Base-by-base conservation (phyloP, 2,888 invertebrate species). In the Syrphus vitripennis region DNA sequence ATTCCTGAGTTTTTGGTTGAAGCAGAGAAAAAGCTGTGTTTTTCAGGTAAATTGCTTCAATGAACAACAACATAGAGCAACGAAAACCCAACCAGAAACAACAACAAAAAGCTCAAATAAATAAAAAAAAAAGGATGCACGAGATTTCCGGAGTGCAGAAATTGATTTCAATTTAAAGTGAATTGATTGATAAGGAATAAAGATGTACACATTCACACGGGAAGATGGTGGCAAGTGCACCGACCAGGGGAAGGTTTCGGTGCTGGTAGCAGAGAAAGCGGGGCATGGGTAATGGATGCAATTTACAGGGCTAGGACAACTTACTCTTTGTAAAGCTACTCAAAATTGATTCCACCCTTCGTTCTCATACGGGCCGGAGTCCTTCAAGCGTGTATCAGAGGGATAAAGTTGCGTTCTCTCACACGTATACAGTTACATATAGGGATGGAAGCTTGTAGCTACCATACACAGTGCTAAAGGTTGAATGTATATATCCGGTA, bases 181-280 rank as follows among this genome's bases (percentile, higher is more conserved):
- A 71, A 71, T 77, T 77, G 70, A 77, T 82, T 76, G 71, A 71
- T 65, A 70, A 69, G 70, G n/a, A 29, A 61, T 63, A 63, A 45
- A 34, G 42, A 40, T 74, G 57, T 42, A 31, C 12, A 31, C 10
- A 14, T 31, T 21, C 21, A 5, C 19, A 63, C 0, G 12, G 48
- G n/a, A n/a, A n/a, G n/a, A n/a, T n/a, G n/a, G n/a, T n/a, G n/a
- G n/a, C n/a, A n/a, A n/a, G n/a, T n/a, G n/a, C 21, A 29, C 21
- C 12, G 14, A 2, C n/a, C 24, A 10, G 12, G 3, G 24, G 42
- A 9, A 42, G 16, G 16, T 1, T 2, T 42, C 3, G 42, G 7
- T 42, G 16, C 5, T 3, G n/a, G n/a, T n/a, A n/a, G 16, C 3
- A 9, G 16, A 0, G 42, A n/a, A n/a, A n/a, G 3, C 6, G n/a